Percentiles rank a stretch among this genome's conserved stretches.
Evolutionary conservation across 2,797 vertebrate genomes (phyloP).

Genomic region (Sebastolobus alascanus): DNA sequence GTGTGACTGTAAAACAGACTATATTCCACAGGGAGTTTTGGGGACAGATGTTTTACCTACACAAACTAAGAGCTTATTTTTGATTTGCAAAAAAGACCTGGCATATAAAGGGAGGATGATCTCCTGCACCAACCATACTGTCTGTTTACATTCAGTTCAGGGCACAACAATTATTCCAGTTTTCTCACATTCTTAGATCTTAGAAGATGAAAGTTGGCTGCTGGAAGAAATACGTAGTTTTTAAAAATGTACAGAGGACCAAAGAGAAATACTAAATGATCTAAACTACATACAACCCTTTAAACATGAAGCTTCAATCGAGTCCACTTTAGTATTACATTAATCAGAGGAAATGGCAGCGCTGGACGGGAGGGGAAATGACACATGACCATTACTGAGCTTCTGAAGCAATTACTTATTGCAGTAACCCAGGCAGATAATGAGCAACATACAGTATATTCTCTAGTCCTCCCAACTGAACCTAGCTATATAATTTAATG

Average conservation of each 20-base stretch:
- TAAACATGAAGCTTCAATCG: constrained; percentile 46
- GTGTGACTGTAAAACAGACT: constrained; percentile 17
- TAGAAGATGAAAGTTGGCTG: constrained; percentile 25
- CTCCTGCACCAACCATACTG: not conserved
- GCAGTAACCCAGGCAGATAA: constrained; percentile 69
- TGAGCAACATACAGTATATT: constrained; percentile 61
- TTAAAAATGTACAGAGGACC: constrained; percentile 25
- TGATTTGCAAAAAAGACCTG: constrained; percentile 10
- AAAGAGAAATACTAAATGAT: constrained; percentile 43
- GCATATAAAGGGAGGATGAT: constrained; percentile 5
- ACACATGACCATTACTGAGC: constrained; percentile 64
- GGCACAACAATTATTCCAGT: constrained; percentile 37
- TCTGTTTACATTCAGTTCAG: constrained; percentile 39
- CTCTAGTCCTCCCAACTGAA: constrained; percentile 45
- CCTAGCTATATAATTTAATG: constrained; percentile 71
- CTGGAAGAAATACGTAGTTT: constrained; percentile 23
- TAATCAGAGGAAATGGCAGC: constrained; percentile 60
- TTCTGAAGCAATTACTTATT: constrained; percentile 67
- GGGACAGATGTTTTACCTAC: constrained; percentile 10
- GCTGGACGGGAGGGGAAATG: constrained; percentile 53
- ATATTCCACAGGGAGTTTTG: constrained; percentile 2
- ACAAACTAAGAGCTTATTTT: constrained; percentile 7
- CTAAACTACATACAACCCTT: constrained; percentile 42
- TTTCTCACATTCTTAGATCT: constrained; percentile 26
- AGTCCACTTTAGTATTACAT: constrained; percentile 42